A percentile compares a stretch with the other conserved stretches of the same genome.
Conservation (phyloP, 2,113 vertebrate species). For the Meleagris gallopavo region DNA sequence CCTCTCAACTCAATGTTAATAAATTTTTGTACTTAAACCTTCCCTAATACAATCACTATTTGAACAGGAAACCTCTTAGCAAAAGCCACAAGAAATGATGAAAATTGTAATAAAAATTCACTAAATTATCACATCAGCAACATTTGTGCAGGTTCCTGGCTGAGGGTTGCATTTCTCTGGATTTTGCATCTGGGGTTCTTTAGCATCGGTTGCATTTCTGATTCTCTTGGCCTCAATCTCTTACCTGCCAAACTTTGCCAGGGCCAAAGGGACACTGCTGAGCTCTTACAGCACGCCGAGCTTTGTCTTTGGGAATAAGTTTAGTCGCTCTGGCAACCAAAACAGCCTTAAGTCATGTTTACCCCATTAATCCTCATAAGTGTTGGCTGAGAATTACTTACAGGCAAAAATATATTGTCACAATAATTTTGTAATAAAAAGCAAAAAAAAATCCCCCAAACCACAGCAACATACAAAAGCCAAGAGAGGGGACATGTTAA, state of each 20-base stretch:
- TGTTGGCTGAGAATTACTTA: background rate
- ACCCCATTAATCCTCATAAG: background rate
- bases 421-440: background rate
- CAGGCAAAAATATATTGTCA: background rate
- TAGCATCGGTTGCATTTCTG: background rate
- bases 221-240: background rate
- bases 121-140: background rate
- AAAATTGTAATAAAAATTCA: background rate
- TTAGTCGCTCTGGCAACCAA: background rate
- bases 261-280: background rate
- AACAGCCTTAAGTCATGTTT: background rate
- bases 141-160: background rate
- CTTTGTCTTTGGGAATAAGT: background rate
- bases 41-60: background rate
- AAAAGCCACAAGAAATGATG: background rate
- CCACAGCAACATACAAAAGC: background rate
- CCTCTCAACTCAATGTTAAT: background rate
- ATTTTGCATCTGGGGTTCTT: background rate
- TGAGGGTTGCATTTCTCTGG: background rate
- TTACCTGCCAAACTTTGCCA: background rate
- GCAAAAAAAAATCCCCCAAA: background rate
- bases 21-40: background rate
- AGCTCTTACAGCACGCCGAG: background rate
- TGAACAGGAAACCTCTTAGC: background rate
- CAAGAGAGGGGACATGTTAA: background rate